These are phyloP conservation scores for Pteria penguin DNA, from an alignment of 2,888 invertebrate genomes.

Conservation along the genomic window DNA sequence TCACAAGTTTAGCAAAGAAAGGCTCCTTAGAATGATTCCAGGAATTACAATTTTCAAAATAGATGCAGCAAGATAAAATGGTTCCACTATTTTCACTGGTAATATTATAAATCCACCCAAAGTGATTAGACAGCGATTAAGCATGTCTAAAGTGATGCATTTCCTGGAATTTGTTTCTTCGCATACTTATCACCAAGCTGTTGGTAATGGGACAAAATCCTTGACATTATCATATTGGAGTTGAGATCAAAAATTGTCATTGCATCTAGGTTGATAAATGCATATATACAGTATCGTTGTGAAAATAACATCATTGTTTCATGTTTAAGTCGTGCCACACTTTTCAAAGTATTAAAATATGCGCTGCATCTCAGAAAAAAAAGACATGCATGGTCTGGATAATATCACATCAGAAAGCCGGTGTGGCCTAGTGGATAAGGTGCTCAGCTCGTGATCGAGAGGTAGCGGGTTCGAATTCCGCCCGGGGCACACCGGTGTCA, in stretches of 20 bases:
- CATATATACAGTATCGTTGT: background rate
- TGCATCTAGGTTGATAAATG: background rate
- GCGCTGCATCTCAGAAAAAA: constrained; percentile 11
- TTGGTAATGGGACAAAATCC: background rate
- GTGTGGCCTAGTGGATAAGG: background rate
- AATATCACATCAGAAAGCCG: constrained; percentile 2
- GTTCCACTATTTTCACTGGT: background rate
- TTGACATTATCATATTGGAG: background rate
- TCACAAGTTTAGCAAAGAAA: background rate
- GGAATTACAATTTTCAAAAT: background rate
- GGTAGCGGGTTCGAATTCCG: too few relatives aligned
- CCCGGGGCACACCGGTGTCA: too few relatives aligned
- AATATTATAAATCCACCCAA: constrained; percentile 3
- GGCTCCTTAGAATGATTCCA: background rate
- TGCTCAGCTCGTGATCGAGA: too few relatives aligned
- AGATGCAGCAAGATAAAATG: constrained; percentile 8
- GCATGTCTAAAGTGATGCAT: background rate
- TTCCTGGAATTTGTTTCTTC: background rate
- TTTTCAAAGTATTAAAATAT: background rate
- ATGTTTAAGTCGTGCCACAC: background rate
- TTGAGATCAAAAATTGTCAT: background rate
- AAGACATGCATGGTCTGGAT: constrained; percentile 10
- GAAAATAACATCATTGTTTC: background rate
- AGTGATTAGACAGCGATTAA: background rate
- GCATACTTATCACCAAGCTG: background rate